Evolutionary conservation across 1,140 invertebrate species (phyloP).

Genomic region (fruit fly (Drosophila melanogaster)): Release_6_plus_ISO1_MT NC_004354.4:13762001-13762500

Average conservation of each 20-base stretch:
- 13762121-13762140: conserved; percentile 33
- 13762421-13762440: too few relatives aligned
- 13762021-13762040: neutral
- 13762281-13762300: conserved; percentile 29
- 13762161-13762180: conserved; percentile 11
- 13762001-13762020: conserved; percentile 11
- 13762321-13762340: conserved; percentile 42
- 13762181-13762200: conserved; percentile 23
- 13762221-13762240: conserved; percentile 61
- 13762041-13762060: neutral
- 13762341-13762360: conserved; percentile 23
- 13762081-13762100: conserved; percentile 3
- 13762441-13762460: too few relatives aligned
- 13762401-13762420: too few relatives aligned
- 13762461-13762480: too few relatives aligned
- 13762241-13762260: conserved; percentile 24
- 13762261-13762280: conserved; percentile 21
- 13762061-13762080: neutral
- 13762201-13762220: conserved; percentile 42
- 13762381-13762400: too few relatives aligned
- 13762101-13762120: neutral
- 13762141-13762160: conserved; percentile 32
- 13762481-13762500: too few relatives aligned
- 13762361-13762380: neutral
- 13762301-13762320: conserved; percentile 49